Evolutionary conservation across 2,797 vertebrate species (phyloP).

Genomic region (Myripristis jacobus): DNA sequence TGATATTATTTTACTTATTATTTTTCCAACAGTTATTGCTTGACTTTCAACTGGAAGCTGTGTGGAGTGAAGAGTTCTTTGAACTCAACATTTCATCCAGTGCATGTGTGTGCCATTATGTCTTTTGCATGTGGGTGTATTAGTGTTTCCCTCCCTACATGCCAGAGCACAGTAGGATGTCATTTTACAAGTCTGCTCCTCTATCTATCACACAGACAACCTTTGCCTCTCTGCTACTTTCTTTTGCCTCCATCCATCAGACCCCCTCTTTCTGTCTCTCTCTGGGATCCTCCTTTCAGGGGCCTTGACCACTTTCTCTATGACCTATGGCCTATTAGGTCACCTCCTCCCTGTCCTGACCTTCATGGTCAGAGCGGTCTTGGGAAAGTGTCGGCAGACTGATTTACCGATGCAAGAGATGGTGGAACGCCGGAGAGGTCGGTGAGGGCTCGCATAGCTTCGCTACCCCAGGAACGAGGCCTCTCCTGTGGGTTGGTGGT

Average conservation of each 20-base stretch:
- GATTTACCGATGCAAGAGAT: conserved; percentile 81
- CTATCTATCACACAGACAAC: conserved; percentile 43
- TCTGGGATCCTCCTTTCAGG: conserved; percentile 30
- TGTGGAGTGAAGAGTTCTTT: background rate
- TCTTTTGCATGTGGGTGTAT: conserved; percentile 5
- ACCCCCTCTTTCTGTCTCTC: conserved; percentile 29
- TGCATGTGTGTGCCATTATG: no score
- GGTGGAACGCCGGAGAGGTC: conserved; percentile 71
- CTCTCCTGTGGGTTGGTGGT: conserved; percentile 66
- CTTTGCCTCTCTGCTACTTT: conserved; percentile 27
- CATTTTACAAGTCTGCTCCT: conserved; percentile 55
- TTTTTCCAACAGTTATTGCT: background rate
- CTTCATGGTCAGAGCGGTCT: conserved; percentile 69
- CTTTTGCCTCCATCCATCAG: conserved; percentile 38
- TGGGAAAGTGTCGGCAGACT: conserved; percentile 81
- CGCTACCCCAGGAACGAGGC: conserved; percentile 68
- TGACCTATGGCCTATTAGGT: conserved; percentile 62
- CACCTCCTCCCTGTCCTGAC: conserved; percentile 78
- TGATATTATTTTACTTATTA: conserved; percentile 9
- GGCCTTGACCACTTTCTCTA: conserved; percentile 60
- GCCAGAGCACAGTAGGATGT: conserved; percentile 34
- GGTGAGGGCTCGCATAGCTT: conserved; percentile 66
- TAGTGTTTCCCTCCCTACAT: conserved; percentile 22
- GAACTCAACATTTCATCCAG: background rate
- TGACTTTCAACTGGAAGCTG: background rate